These are phyloP conservation scores for Sinodicranocentrus sp. DNA, from an alignment of 2,888 invertebrate genomes.

Conservation along the genomic window DNA sequence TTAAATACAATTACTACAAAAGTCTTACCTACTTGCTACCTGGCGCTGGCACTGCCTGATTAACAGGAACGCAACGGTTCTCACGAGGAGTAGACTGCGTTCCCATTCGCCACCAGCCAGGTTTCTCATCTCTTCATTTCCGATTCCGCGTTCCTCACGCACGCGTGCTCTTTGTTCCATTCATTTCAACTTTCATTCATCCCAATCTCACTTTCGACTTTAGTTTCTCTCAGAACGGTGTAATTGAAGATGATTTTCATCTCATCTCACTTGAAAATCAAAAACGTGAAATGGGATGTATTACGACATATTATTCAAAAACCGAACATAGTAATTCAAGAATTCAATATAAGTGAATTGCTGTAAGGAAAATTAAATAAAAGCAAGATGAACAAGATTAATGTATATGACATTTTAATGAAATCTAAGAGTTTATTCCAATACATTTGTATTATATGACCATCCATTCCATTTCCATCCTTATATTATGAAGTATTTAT, in stretches of 20 bases:
- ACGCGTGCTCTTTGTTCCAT: neutral
- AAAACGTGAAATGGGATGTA: slow-evolving; percentile 30
- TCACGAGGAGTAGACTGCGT: too few relatives aligned
- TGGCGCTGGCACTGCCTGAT: too few relatives aligned
- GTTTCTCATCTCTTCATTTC: neutral
- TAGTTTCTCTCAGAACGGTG: slow-evolving; percentile 15
- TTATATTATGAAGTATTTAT: slow-evolving; percentile 15
- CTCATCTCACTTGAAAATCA: slow-evolving; percentile 48
- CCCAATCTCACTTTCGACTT: slow-evolving; percentile 1
- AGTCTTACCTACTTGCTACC: too few relatives aligned
- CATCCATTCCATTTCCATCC: slow-evolving; percentile 33
- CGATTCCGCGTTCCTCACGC: neutral
- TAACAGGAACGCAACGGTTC: too few relatives aligned
- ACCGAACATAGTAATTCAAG: neutral
- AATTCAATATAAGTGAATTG: too few relatives aligned
- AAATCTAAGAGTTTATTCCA: slow-evolving; percentile 55
- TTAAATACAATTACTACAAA: too few relatives aligned
- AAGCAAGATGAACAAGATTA: slow-evolving; percentile 3
- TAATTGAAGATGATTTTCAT: neutral
- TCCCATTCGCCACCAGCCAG: too few relatives aligned
- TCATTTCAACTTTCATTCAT: neutral
- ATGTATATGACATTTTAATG: slow-evolving; percentile 34
- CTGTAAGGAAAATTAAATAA: too few relatives aligned
- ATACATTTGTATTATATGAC: slow-evolving; percentile 36
- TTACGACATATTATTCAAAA: neutral